Conservation (phyloP, 1,140 invertebrate species). For the Ruditapes philippinarum region DNA sequence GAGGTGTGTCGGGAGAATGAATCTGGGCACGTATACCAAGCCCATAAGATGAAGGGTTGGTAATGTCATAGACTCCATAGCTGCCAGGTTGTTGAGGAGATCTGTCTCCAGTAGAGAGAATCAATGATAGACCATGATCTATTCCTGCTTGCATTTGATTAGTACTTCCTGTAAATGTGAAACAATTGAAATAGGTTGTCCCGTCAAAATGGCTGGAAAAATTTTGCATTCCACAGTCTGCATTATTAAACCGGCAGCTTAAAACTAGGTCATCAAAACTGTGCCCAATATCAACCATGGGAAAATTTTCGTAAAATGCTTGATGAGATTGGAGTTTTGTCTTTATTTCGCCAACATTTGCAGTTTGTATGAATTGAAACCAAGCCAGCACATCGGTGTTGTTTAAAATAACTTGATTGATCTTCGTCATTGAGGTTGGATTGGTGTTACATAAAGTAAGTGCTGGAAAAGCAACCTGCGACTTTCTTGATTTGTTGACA, state of each 20-base stretch:
- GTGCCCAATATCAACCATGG: constrained; percentile 76
- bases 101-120: constrained; percentile 81
- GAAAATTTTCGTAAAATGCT: constrained; percentile 83
- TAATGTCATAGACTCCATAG: constrained; percentile 81
- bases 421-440: constrained; percentile 79
- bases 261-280: constrained; percentile 79
- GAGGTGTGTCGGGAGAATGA: constrained; percentile 85
- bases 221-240: constrained; percentile 75
- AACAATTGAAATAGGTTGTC: constrained; percentile 83
- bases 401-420: constrained; percentile 68
- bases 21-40: constrained; percentile 85
- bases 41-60: constrained; percentile 80
- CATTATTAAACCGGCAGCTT: constrained; percentile 80
- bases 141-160: constrained; percentile 74
- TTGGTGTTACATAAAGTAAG: constrained; percentile 83
- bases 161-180: constrained; percentile 81
- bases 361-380: constrained; percentile 73
- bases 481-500: constrained; percentile 80
- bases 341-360: constrained; percentile 75
- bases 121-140: constrained; percentile 81
- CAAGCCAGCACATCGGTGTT: constrained; percentile 73
- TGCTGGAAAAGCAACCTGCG: constrained; percentile 82
- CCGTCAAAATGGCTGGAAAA: constrained; percentile 81
- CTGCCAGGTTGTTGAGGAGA: constrained; percentile 78
- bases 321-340: constrained; percentile 77